Conservation (phyloP, 2,888 invertebrate genomes). For the Drosophila affinis region DNA sequence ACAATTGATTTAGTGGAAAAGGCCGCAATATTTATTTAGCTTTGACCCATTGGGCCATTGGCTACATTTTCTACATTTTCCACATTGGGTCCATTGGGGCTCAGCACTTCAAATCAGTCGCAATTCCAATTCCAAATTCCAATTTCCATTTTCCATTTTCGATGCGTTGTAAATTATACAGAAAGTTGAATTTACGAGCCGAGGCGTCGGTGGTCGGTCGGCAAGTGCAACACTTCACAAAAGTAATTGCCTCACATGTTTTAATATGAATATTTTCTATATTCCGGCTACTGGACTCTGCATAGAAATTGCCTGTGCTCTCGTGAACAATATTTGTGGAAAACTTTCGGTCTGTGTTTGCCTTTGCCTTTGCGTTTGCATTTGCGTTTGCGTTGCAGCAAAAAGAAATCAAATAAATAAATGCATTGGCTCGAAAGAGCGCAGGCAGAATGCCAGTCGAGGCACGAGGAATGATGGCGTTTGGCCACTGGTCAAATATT, state of each 20-base stretch:
- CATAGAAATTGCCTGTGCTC: conserved; percentile 36
- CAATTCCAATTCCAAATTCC: conserved; percentile 19
- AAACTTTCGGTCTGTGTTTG: conserved; percentile 47
- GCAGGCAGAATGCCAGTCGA: conserved; percentile 31
- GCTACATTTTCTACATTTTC: background rate
- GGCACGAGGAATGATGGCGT: conserved; percentile 24
- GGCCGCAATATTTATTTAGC: conserved; percentile 49
- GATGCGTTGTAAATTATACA: conserved; percentile 57
- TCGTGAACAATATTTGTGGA: conserved; percentile 27
- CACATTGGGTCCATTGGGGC: conserved; percentile 16
- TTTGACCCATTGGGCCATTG: conserved; percentile 15
- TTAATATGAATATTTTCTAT: conserved; percentile 67
- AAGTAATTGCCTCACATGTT: conserved; percentile 58
- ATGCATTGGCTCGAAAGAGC: conserved; percentile 65
- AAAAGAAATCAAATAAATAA: conserved; percentile 75
- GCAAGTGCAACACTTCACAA: conserved; percentile 46
- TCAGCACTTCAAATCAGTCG: conserved; percentile 24
- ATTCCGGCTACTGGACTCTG: conserved; percentile 7
- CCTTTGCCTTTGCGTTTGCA: background rate
- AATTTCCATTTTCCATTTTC: conserved; percentile 28
- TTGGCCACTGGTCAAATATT: conserved; percentile 75
- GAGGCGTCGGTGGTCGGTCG: background rate
- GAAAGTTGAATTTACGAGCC: conserved; percentile 64
- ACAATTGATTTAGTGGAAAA: conserved; percentile 59
- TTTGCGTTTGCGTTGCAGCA: background rate